Evolutionary conservation across 2,113 vertebrate genomes (phyloP).

Genomic region (Zapornia atra): DNA sequence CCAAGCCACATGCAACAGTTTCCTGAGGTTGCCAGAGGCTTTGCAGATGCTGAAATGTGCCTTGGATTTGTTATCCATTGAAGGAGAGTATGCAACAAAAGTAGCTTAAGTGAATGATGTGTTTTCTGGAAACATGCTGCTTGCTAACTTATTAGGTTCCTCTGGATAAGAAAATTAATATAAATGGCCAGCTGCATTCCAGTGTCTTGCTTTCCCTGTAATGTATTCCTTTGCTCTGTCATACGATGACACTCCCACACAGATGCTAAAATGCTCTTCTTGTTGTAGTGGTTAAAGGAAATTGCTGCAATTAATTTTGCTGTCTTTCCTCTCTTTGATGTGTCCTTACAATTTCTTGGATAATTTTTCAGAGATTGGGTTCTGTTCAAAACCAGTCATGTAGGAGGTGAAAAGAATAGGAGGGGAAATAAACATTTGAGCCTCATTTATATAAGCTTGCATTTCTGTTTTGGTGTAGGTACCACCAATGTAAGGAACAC

Average conservation of each 20-base stretch:
- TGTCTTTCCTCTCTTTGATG: constrained; percentile 74
- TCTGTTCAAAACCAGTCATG: constrained; percentile 49
- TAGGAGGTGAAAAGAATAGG: background rate
- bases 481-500: background rate
- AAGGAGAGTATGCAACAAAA: background rate
- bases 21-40: background rate
- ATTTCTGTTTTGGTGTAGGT: background rate
- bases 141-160: constrained; percentile 37
- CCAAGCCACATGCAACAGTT: background rate
- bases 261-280: constrained; percentile 51
- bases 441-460: background rate
- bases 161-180: constrained; percentile 51
- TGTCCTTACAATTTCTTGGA: constrained; percentile 44
- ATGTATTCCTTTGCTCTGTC: constrained; percentile 64
- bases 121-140: constrained; percentile 36
- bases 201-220: constrained; percentile 38
- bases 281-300: constrained; percentile 69
- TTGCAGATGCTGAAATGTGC: background rate
- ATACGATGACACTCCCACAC: constrained; percentile 67
- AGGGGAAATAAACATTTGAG: background rate
- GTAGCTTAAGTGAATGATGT: background rate
- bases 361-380: constrained; percentile 46
- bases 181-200: constrained; percentile 53
- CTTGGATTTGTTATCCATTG: background rate
- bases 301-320: constrained; percentile 76